Conservation (phyloP, 1,140 invertebrate genomes). For the Drosophila ohnishii region DNA sequence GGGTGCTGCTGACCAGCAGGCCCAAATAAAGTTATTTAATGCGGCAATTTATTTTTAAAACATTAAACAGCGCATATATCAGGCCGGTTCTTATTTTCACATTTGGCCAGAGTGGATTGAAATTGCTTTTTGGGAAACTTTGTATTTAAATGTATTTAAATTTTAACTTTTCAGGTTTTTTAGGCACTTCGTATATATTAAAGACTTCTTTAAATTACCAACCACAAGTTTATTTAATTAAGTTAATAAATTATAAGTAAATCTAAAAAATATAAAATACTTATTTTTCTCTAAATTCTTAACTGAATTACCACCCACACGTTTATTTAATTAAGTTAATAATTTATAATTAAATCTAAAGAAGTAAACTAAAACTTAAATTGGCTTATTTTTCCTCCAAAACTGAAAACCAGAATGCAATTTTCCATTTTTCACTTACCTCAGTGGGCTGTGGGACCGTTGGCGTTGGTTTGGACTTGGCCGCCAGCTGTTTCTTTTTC, state of each 20-base stretch:
- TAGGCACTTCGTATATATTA: neutral
- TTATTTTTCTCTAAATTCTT: neutral
- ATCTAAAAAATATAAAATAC: neutral
- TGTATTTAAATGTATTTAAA: slow-evolving; percentile 1
- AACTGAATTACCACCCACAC: neutral
- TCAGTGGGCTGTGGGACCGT: slow-evolving; percentile 56
- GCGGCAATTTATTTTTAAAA: slow-evolving; percentile 73
- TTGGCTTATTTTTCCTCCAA: neutral
- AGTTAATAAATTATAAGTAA: neutral
- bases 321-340: neutral
- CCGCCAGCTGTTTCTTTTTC: slow-evolving; percentile 52
- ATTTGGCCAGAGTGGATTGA: neutral
- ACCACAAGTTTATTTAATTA: neutral
- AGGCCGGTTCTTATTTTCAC: slow-evolving; percentile 9
- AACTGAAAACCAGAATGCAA: neutral
- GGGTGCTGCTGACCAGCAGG: slow-evolving; percentile 49
- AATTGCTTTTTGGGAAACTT: neutral
- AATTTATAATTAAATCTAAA: neutral
- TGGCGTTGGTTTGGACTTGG: slow-evolving; percentile 51
- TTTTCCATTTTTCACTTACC: slow-evolving; percentile 59
- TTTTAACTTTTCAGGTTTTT: neutral
- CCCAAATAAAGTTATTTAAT: slow-evolving; percentile 78
- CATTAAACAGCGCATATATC: slow-evolving; percentile 49
- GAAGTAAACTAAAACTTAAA: neutral
- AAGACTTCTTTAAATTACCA: neutral